A percentile compares a stretch with the other conserved stretches of the same genome.
Conservation (phyloP, 1,140 invertebrate genomes). For the Camponotus vicinus region DNA sequence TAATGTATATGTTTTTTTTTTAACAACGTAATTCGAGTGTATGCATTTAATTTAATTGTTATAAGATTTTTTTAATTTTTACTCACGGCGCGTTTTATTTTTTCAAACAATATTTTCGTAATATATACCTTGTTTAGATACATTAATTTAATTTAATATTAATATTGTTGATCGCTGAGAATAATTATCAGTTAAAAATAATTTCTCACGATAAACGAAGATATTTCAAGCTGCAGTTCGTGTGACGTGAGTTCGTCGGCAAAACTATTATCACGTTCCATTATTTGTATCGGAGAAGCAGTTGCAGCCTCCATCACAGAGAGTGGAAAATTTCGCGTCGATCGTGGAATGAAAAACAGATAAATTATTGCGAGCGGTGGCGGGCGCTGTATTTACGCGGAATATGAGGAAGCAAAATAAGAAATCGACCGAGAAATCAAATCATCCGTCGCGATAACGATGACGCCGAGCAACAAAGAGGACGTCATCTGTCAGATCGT, state of each 20-base stretch:
- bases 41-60: not conserved
- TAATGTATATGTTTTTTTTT: not conserved
- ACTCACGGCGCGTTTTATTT: not conserved
- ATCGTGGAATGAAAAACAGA: conserved; percentile 54
- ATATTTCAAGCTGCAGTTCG: not conserved
- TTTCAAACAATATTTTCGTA: not conserved
- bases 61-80: not conserved
- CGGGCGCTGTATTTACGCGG: conserved; percentile 58
- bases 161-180: not conserved
- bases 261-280: conserved; percentile 43
- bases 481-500: conserved; percentile 36
- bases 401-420: conserved; percentile 63
- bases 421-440: conserved; percentile 65
- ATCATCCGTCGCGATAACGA: conserved; percentile 66
- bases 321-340: conserved; percentile 71
- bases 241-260: not conserved
- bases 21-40: not conserved
- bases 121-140: not conserved
- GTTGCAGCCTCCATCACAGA: conserved; percentile 20
- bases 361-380: conserved; percentile 58
- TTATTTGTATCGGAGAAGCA: conserved; percentile 33
- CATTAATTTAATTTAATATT: conserved; percentile 1
- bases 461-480: not conserved
- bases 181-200: conserved; percentile 28
- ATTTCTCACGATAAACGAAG: conserved; percentile 25